Base-by-base conservation (phyloP, 1,140 invertebrate genomes). In the Patella vulgata region DNA sequence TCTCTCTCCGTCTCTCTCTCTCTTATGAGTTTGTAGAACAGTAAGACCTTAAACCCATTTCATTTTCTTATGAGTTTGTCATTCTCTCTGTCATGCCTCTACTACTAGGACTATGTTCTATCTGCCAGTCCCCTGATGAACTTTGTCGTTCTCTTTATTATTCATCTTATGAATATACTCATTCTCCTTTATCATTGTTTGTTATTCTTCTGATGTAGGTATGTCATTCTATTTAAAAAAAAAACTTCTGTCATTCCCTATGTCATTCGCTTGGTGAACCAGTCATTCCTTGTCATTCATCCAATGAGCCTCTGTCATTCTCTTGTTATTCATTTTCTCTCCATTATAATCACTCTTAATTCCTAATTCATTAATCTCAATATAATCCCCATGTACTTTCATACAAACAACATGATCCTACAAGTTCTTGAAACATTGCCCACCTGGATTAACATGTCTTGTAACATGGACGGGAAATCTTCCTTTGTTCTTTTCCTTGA, bases 221-320 rank as follows among this genome's bases (percentile, higher is more conserved):
- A n/a, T n/a, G n/a, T n/a, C n/a, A n/a, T n/a, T n/a, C n/a, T n/a
- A n/a, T n/a, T n/a, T n/a, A n/a, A n/a, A n/a, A n/a, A n/a, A n/a
- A n/a, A n/a, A n/a, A n/a, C n/a, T n/a, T n/a, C n/a, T n/a, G n/a
- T n/a, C n/a, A n/a, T n/a, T n/a, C n/a, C n/a, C n/a, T n/a, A n/a
- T n/a, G n/a, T n/a, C n/a, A n/a, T n/a, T n/a, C n/a, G n/a, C 48
- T 30, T 25, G n/a, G 8, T 6, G 8, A n/a, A 17, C 28, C 48
- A 5, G 17, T 30, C 27, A n/a, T 48, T 33, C 30, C 31, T 31
- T 33, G 3, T 28, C 30, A 31, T 6, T 40, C 39, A 11, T n/a
- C 36, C 50, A 31, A 5, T 53, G 19, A 23, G 6, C 31, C 30
- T 53, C 6, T 31, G 27, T 53, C 50, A 31, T 31, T 53, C 50